Base-by-base conservation (phyloP, 2,113 vertebrate species). In the Fulmarus glacialis region DNA sequence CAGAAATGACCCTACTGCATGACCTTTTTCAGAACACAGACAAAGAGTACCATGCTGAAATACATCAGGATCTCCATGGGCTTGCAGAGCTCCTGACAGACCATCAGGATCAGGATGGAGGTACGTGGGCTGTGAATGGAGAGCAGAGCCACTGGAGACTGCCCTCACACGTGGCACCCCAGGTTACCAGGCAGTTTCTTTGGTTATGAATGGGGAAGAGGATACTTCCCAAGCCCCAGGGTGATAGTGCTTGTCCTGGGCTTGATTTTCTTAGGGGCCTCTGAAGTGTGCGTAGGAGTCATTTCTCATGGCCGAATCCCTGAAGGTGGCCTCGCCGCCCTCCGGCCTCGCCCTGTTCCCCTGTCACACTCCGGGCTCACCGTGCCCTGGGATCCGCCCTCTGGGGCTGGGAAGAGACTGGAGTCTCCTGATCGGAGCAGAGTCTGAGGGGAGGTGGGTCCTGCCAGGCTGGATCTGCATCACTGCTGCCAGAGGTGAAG, bases 281-380 rank as follows among this genome's bases (percentile, higher is more conserved):
- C 55, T 70, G 45, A 73, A 52, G 8, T 22, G 42, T 67, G 38
- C 4, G 3, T 0, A 0, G 15, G 30, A 68, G 29, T 36, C 0
- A 40, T 42, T 84, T 81, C 32, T 63, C 9, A 26, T 6, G 48
- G n/a, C 8, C 34, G 56, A 18, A 86, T 74, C 29, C 29, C 24
- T 45, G 45, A 34, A 55, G 34, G 17, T 26, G 23, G 9, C 45
- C 42, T 80, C 55, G 30, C 4, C 0, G 0, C 36, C 40, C 36
- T 71, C 20, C 34, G 66, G 14, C n/a, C 48, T 73, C 0, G 0
- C 66, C 14, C 22, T 4, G 4, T 19, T 52, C 9, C 34, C 27
- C 47, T 40, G 20, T 34, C 16, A 34, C 17, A 2, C 43, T 15
- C 1, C 13, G 60, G 45, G 15, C 18, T 68, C 48, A 11, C 21